phyloP scores from a whole-genome alignment of 2,113 vertebrate species.

The Pyrgilauda ruficollis region DNA sequence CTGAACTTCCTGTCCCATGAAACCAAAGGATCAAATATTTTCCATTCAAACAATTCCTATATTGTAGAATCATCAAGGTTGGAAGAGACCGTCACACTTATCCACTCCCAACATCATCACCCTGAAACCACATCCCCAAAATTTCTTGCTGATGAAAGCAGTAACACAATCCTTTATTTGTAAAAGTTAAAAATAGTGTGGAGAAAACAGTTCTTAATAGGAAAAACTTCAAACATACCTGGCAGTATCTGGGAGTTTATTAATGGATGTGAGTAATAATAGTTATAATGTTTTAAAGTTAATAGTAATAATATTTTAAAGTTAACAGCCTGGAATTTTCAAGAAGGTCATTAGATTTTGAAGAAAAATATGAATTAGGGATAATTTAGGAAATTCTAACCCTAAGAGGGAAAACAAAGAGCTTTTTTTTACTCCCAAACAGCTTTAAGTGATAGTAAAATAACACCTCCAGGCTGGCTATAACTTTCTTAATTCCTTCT shows the following conservation, averaged over 20 bases:
- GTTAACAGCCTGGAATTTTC: neutral
- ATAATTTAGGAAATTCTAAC: neutral
- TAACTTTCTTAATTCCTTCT: neutral
- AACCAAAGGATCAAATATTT: neutral
- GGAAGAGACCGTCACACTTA: neutral
- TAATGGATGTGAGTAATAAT: neutral
- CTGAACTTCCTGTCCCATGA: neutral
- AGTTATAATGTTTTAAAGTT: neutral
- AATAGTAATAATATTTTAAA: neutral
- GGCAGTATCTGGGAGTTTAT: neutral
- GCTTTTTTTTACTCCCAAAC: neutral
- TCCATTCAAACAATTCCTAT: accelerated
- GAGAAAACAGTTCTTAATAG: neutral
- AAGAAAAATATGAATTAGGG: neutral
- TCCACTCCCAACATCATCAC: neutral
- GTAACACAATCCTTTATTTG: neutral
- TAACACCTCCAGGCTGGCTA: neutral
- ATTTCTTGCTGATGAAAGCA: neutral
- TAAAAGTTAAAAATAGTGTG: neutral
- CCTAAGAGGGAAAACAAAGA: neutral
- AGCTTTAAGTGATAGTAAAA: neutral
- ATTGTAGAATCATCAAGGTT: neutral
- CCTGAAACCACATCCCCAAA: neutral
- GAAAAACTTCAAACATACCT: neutral
- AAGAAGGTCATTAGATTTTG: neutral